Evolutionary conservation across 2,888 invertebrate genomes (phyloP), one percentile per base, ranked within the genome.

Genomic region (Dione juno): DNA sequence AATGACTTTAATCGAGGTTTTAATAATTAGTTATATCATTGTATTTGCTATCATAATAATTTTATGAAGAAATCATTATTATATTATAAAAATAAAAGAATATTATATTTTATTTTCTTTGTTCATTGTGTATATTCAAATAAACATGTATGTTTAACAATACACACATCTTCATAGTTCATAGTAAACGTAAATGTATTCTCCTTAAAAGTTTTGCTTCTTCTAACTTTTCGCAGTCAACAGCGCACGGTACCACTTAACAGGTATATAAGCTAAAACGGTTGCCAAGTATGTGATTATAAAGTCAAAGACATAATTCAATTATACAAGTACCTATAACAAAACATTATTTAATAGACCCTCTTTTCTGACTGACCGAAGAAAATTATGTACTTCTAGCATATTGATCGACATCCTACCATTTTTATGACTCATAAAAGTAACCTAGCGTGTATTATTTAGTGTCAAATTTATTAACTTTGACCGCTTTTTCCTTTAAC

Each of bases 281-380:
- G 7, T 57, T 16, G 10, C 57, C 37, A 37, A 57, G 57, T n/a
- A 57, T 37, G 37, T 57, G 37, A 57, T 57, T 57, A 16, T 54
- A 54, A 54, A 54, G 5, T 54, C 54, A 16, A 54, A 37, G 37
- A n/a, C 37, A 16, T 5, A 54, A 16, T 54, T 54, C 35, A 57
- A 40, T 37, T 57, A 11, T 57, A 57, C 37, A 81, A 80, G 82
- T 84, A 70, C 79, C 79, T 86, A 88, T 85, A 57, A 40, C 57
- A 57, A 57, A 57, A 40, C 37, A 57, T 57, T 57, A 45, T 61
- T 28, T 28, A 28, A 61, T 21, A 28, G n/a, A 28, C 61, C 35
- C 28, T 45, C 11, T 43, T 45, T 43, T 45, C 21, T 45, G 28
- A 28, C 16, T n/a, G 61, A 45, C 64, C 16, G 9, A 64, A 50